A percentile compares a stretch with the other conserved stretches of the same genome.
These are phyloP conservation scores for Magallana nippona DNA, from an alignment of 2,888 invertebrate genomes.

Conservation along the genomic window DNA sequence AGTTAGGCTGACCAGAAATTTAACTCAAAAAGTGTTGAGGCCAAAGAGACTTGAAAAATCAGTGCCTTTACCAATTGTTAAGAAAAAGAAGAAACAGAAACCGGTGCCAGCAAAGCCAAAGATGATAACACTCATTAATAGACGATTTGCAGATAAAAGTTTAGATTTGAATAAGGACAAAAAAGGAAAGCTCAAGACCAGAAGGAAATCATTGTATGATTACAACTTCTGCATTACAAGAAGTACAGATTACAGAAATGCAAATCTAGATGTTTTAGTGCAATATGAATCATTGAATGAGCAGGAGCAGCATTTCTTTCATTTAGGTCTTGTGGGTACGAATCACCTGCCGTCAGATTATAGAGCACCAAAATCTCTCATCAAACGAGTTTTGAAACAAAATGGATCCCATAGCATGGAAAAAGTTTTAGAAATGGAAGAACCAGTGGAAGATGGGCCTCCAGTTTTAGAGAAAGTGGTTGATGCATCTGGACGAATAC, in stretches of 20 bases:
- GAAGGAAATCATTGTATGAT: slow-evolving; percentile 31
- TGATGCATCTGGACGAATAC: background rate
- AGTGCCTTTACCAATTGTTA: background rate
- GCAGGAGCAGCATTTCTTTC: slow-evolving; percentile 60
- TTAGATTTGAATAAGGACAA: slow-evolving; percentile 34
- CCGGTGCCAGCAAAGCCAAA: slow-evolving; percentile 39
- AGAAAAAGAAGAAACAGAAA: slow-evolving; percentile 48
- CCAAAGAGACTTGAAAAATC: slow-evolving; percentile 54
- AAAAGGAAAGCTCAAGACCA: slow-evolving; percentile 39
- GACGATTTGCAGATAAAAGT: slow-evolving; percentile 35
- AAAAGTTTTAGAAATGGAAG: background rate
- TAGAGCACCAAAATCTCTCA: slow-evolving; percentile 3
- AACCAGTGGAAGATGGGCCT: background rate
- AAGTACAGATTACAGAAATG: slow-evolving; percentile 29
- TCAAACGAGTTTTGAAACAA: slow-evolving; percentile 26
- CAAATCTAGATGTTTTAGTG: slow-evolving; percentile 29
- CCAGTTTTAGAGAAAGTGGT: slow-evolving; percentile 40
- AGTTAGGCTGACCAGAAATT: slow-evolving; percentile 61
- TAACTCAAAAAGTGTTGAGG: slow-evolving; percentile 61
- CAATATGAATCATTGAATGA: slow-evolving; percentile 55
- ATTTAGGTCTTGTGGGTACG: slow-evolving; percentile 55
- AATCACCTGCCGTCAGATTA: slow-evolving; percentile 5
- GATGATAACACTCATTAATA: slow-evolving; percentile 30
- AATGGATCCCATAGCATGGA: background rate
- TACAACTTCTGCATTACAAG: slow-evolving; percentile 46